Evolutionary conservation across 92 coral and sea anemone genomes (phyloP).

Genomic region (Heliopora coerulea): DNA sequence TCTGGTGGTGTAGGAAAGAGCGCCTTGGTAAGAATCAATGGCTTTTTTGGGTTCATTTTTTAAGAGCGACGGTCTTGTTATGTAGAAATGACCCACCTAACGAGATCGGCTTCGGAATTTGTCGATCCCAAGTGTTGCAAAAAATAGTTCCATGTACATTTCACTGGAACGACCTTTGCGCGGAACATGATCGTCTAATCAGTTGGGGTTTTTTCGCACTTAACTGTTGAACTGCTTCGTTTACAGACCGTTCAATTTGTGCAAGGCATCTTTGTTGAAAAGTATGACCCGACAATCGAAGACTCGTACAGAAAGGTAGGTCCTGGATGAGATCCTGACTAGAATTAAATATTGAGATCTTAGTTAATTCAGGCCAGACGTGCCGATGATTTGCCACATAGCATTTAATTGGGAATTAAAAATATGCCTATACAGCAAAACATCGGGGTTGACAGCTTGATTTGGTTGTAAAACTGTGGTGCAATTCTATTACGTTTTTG

Average conservation of each 20-base stretch:
- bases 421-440: too few species aligned
- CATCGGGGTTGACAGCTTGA: too few species aligned
- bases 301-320: slow-evolving; percentile 97
- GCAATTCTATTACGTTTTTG: too few species aligned
- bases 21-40: slow-evolving; percentile 74
- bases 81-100: slow-evolving; percentile 4
- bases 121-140: slow-evolving; percentile 53
- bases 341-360: slow-evolving; percentile 16
- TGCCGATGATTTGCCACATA: too few species aligned
- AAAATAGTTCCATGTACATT: slow-evolving; percentile 23
- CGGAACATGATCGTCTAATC: background rate
- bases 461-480: too few species aligned
- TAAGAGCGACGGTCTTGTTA: background rate
- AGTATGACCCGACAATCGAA: slow-evolving; percentile 98
- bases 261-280: slow-evolving; percentile 98
- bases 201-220: background rate
- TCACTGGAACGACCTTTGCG: slow-evolving; percentile 1
- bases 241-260: slow-evolving; percentile 95
- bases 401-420: too few species aligned
- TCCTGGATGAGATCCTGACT: background rate
- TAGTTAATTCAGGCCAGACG: background rate
- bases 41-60: slow-evolving; percentile 22
- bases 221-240: background rate
- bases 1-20: slow-evolving; percentile 99
- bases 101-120: background rate